Evolutionary conservation across 1,140 invertebrate genomes (phyloP), one percentile per base, ranked within the genome.

Genomic region (Calliopsis andreniformis): DNA sequence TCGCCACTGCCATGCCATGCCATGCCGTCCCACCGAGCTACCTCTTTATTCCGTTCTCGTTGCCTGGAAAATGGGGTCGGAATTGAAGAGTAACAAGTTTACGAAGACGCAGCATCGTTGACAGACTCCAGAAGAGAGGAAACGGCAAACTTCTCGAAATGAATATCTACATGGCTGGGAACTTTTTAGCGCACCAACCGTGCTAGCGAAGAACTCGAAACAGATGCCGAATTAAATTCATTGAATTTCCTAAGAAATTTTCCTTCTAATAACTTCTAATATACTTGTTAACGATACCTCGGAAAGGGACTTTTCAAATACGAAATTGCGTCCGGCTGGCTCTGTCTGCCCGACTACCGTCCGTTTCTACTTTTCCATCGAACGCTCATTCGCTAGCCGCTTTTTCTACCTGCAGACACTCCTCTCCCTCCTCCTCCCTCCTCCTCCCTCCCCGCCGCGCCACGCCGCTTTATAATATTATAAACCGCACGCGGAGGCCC

Each of bases 391-490:
- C 64, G n/a, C 58, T 66, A 35, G 45, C 23, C 45, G 58, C 53
- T 35, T 45, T 76, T 66, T 58, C 63, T 56, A 39, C 28, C 28
- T 18, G 32, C 30, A 7, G 16, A 0, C 18, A 0, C 16, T 10
- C 76, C 23, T 16, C 10, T 61, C 51, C 16, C n/a, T n/a, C n/a
- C n/a, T n/a, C n/a, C n/a, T n/a, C n/a, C n/a, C n/a, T 10, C 76
- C 23, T 16, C 10, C 70, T n/a, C 18, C 76, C 23, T 16, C 10
- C 70, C 51, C 16, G 39, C 7, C 59, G 1, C 23, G 10, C 32
- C 2, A 39, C 72, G 14, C 6, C 20, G 51, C 45, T 80, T 45
- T 62, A 53, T 61, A 69, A 80, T 81, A 81, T 76, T 80, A 64
- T 76, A 69, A 80, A 81, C 70, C 53, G 51, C 32, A 55, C 23